A percentile compares a stretch with the other conserved stretches of the same genome.
phyloP scores from a whole-genome alignment of 2,113 vertebrate species.

The Orientallactaga bullata region DNA sequence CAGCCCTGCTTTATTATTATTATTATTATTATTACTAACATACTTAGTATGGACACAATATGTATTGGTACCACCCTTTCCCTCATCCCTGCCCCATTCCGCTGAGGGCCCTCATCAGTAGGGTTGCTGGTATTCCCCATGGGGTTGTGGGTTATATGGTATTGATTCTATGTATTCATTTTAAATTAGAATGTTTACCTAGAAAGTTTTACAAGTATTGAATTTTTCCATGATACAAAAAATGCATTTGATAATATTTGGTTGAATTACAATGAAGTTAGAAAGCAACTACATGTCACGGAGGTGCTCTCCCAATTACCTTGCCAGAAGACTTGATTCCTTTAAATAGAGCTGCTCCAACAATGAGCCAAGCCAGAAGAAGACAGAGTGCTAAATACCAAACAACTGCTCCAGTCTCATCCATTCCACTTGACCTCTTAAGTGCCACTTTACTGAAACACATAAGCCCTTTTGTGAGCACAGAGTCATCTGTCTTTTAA shows the following conservation, averaged over 20 bases:
- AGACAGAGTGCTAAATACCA: conserved; percentile 98
- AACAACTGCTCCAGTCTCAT: conserved; percentile 92
- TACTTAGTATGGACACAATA: too few species aligned
- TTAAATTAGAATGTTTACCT: background rate
- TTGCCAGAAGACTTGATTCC: conserved; percentile 99
- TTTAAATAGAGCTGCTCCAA: conserved; percentile 91
- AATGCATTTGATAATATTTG: conserved; percentile 8
- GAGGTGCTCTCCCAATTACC: conserved; percentile 85
- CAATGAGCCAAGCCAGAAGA: conserved; percentile 92
- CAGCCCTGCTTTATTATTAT: too few species aligned
- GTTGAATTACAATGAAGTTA: conserved; percentile 29
- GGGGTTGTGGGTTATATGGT: too few species aligned
- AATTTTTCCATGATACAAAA: conserved; percentile 40
- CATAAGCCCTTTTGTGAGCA: conserved; percentile 53
- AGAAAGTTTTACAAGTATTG: conserved; percentile 28
- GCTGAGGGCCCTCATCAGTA: too few species aligned
- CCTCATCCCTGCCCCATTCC: too few species aligned
- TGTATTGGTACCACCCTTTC: too few species aligned
- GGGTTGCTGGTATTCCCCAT: too few species aligned
- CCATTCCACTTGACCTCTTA: conserved; percentile 90
- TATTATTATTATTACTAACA: too few species aligned
- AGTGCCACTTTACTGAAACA: conserved; percentile 90
- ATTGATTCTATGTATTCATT: background rate
- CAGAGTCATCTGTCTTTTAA: conserved; percentile 7
- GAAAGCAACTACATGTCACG: conserved; percentile 30